phyloP scores from a whole-genome alignment of 30 jellyfish, hydroid and myxozoan species.

The Aurelia sp. region DNA sequence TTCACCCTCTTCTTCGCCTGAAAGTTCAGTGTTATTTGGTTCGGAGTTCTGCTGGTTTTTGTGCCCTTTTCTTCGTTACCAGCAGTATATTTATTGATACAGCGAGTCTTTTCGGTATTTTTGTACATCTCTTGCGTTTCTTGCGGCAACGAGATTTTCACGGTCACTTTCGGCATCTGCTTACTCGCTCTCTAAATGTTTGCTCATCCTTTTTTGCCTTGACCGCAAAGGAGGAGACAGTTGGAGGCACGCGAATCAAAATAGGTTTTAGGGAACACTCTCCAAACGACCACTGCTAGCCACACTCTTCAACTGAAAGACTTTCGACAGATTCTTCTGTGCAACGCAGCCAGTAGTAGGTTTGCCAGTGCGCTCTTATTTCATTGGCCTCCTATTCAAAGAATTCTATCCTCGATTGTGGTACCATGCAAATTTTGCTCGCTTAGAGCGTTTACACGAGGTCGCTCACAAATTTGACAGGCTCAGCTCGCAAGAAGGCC shows the following conservation, averaged over 20 bases:
- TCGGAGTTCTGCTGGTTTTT: constrained; percentile 32
- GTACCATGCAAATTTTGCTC: too few relatives aligned
- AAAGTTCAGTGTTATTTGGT: constrained; percentile 35
- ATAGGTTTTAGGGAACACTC: constrained; percentile 33
- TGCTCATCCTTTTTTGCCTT: constrained; percentile 29
- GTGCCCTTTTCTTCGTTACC: constrained; percentile 53
- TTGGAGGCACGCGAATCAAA: constrained; percentile 62
- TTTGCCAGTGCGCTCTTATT: constrained; percentile 59
- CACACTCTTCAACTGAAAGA: constrained; percentile 35
- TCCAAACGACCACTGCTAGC: constrained; percentile 37
- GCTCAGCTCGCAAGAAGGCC: too few relatives aligned
- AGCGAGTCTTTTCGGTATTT: too few relatives aligned
- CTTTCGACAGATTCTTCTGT: constrained; percentile 29
- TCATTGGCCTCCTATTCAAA: too few relatives aligned
- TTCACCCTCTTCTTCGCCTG: constrained; percentile 56
- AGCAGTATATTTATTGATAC: too few relatives aligned
- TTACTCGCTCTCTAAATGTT: constrained; percentile 27
- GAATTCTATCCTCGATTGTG: too few relatives aligned
- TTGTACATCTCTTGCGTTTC: too few relatives aligned
- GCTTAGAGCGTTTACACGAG: too few relatives aligned
- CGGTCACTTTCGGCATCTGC: constrained; percentile 65
- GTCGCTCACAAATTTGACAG: too few relatives aligned
- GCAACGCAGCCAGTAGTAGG: constrained; percentile 60
- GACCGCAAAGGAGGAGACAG: constrained; percentile 64
- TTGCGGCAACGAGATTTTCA: too few relatives aligned